These are phyloP conservation scores for Eremobia ochroleuca DNA, from an alignment of 2,888 invertebrate species.

Conservation along the genomic window DNA sequence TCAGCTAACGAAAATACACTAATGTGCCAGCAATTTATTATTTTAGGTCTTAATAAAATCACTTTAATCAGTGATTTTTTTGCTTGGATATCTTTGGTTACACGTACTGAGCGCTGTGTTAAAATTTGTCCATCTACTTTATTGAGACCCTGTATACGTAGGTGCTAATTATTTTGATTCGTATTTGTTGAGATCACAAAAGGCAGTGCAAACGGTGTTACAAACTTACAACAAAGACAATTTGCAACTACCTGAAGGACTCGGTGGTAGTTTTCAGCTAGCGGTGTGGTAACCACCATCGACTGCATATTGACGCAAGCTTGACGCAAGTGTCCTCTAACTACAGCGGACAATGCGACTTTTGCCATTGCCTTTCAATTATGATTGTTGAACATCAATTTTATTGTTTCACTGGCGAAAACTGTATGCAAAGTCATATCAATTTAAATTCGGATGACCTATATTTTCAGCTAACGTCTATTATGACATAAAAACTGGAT, in stretches of 20 bases:
- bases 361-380: conserved; percentile 72
- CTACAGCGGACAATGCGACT: conserved; percentile 72
- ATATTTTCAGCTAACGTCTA: conserved; percentile 15
- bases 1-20: too few species aligned
- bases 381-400: conserved; percentile 75
- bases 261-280: conserved; percentile 64
- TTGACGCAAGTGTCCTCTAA: conserved; percentile 75
- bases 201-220: conserved; percentile 34
- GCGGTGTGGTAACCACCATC: conserved; percentile 69
- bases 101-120: too few species aligned
- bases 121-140: too few species aligned
- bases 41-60: too few species aligned
- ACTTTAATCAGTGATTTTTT: too few species aligned
- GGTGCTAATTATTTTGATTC: conserved; percentile 49
- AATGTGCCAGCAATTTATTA: too few species aligned
- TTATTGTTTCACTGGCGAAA: conserved; percentile 72
- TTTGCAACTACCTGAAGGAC: conserved; percentile 66
- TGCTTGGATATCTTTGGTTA: too few species aligned
- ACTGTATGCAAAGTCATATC: conserved; percentile 29
- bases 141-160: too few species aligned
- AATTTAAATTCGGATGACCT: conserved; percentile 21
- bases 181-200: conserved; percentile 48
- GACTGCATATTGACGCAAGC: conserved; percentile 67
- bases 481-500: conserved; percentile 28
- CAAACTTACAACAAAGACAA: conserved; percentile 63